Conservation (phyloP, 2,113 vertebrate species). For the Castor canadensis region DNA sequence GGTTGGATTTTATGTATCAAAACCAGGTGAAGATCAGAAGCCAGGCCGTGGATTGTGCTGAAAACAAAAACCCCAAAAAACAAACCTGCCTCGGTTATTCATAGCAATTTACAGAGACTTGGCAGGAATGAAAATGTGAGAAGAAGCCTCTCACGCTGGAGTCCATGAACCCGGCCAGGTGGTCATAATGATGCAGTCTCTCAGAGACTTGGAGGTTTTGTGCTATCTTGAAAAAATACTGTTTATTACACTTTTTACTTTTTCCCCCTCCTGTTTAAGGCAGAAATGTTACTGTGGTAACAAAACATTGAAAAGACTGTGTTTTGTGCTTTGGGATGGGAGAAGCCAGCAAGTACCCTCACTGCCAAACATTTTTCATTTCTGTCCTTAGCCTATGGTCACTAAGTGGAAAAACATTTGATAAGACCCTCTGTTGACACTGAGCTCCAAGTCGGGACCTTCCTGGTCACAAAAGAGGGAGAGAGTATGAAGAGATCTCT, state of each 20-base stretch:
- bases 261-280: not conserved
- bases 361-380: not conserved
- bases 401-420: not conserved
- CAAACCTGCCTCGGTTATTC: not conserved
- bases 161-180: not conserved
- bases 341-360: not conserved
- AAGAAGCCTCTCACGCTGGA: not conserved
- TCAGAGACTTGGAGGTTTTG: not conserved
- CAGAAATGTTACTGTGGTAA: not conserved
- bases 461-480: not conserved
- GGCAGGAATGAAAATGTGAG: conserved; percentile 8
- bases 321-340: not conserved
- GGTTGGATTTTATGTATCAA: not conserved
- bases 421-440: not conserved
- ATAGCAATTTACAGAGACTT: not conserved
- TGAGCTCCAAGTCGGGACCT: not conserved
- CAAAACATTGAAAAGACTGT: not conserved
- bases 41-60: not conserved
- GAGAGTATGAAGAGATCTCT: not conserved
- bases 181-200: not conserved
- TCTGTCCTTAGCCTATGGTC: not conserved
- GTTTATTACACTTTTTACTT: not conserved
- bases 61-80: not conserved
- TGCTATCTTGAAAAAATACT: not conserved
- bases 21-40: not conserved